Base-by-base conservation (phyloP, 2,888 invertebrate species). In the Pyrocoelia pectoralis region DNA sequence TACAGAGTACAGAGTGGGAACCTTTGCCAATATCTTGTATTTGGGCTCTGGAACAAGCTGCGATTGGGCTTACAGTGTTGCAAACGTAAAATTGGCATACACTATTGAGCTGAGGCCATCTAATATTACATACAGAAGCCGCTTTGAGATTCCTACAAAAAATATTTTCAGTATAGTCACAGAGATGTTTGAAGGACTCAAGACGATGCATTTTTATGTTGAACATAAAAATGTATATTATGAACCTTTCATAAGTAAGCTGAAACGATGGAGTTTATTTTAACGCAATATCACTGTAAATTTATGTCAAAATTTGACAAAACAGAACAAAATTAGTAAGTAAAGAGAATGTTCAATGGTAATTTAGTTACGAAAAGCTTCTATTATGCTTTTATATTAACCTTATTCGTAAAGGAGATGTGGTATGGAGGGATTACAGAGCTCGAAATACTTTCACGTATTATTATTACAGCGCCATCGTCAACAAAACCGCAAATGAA, bases 21-120 rank as follows among this genome's bases (percentile, higher is more conserved):
- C 80, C 33, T 82, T 84, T 0, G 81, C 84, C 0, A 82, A 81
- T 70, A 79, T 82, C 0, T 70, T 85, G 6, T 81, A 85, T 56
- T 76, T 81, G 1, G 84, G 85, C 0, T 80, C 85, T 17, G 91
- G 91, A n/a, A 90, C 90, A 13, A 84, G 89, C 68, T 87, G 88
- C 74, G 90, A 90, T 71, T 91, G 87, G 76, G 87, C 87, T 1
- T 85, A 86, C 73, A 84, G 73, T 1, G 79, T 82, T 10, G 82
- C 81, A 0, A 85, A 85, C 0, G 84, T 88, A 48, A 85, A 86
- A 0, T 76, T 89, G 10, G 72, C 87, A 0, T 89, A 86, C 67
- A 89, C 89, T 2, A 83, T 86, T 72, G 89, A 90, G 76, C 74
- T 33, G 8, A 6, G n/a, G 8, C 3, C 3, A 33, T 33, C 33